Conservation (phyloP, 2,797 vertebrate genomes). For the Chromis chromis region DNA sequence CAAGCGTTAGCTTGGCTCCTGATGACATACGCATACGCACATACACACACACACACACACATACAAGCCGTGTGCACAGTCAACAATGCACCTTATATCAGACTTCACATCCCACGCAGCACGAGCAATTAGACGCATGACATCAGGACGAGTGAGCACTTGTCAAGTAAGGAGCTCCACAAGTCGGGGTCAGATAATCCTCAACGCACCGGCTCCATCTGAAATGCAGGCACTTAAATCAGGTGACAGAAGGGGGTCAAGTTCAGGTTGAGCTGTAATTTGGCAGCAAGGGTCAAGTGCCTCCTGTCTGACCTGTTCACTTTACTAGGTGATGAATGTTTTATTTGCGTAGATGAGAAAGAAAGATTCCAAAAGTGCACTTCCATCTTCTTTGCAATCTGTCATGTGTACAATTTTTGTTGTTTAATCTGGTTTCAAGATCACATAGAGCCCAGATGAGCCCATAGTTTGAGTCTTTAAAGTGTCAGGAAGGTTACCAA, state of each 20-base stretch:
- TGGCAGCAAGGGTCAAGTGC: constrained; percentile 45
- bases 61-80: constrained; percentile 50
- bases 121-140: constrained; percentile 83
- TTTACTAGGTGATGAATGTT: constrained; percentile 16
- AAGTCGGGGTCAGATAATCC: constrained; percentile 61
- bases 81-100: constrained; percentile 83
- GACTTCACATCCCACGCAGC: constrained; percentile 86
- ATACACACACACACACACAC: constrained; percentile 35
- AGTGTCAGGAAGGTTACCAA: background rate
- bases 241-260: constrained; percentile 65
- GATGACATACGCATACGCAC: constrained; percentile 56
- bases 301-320: constrained; percentile 39
- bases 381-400: background rate
- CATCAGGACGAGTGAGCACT: constrained; percentile 72
- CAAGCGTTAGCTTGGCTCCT: constrained; percentile 70
- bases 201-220: constrained; percentile 40
- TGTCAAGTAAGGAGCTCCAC: constrained; percentile 61
- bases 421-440: background rate
- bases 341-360: background rate
- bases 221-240: constrained; percentile 38
- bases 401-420: background rate
- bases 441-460: background rate
- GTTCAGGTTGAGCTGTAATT: constrained; percentile 64
- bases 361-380: background rate
- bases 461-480: background rate